Evolutionary conservation across 2,113 vertebrate species (phyloP).

Genomic region (Acanthochromis polyacanthus): DNA sequence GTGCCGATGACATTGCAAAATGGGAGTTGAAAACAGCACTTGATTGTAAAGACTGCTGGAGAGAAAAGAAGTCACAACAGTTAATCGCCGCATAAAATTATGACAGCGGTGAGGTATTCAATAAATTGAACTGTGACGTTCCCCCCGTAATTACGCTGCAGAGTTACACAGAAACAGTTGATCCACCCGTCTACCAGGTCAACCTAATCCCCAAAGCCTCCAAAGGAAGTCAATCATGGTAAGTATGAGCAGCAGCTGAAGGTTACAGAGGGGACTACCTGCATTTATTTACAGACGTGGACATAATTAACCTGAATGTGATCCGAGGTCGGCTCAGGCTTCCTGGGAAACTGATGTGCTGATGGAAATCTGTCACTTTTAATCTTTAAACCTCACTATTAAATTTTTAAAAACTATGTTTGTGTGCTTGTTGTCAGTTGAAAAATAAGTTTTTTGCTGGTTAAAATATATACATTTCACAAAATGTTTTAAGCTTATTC

Average conservation of each 20-base stretch:
- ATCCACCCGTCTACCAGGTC: conserved; percentile 72
- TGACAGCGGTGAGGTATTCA: conserved; percentile 60
- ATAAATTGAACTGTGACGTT: conserved; percentile 50
- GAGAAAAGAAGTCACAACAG: conserved; percentile 35
- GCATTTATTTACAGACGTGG: conserved; percentile 75
- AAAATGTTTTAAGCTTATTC: no score
- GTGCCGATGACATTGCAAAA: conserved; percentile 24
- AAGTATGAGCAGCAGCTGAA: conserved; percentile 64
- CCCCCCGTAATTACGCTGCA: conserved; percentile 53
- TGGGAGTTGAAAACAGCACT: conserved; percentile 17
- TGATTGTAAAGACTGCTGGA: conserved; percentile 34
- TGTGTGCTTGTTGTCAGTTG: no score
- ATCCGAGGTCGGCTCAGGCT: conserved; percentile 55
- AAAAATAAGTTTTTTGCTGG: no score
- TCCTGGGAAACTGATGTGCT: conserved; percentile 6
- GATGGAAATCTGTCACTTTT: conserved; percentile 25
- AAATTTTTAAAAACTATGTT: no score
- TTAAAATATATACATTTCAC: no score
- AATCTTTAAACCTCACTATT: no score
- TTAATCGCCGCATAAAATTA: conserved; percentile 55
- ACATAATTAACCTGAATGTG: conserved; percentile 79
- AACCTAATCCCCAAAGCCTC: conserved; percentile 77
- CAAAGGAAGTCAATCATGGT: conserved; percentile 77
- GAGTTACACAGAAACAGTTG: conserved; percentile 66
- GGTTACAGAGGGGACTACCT: conserved; percentile 65